Evolutionary conservation across 2,888 invertebrate genomes (phyloP).

Genomic region (Eupithecia subfuscata): DNA sequence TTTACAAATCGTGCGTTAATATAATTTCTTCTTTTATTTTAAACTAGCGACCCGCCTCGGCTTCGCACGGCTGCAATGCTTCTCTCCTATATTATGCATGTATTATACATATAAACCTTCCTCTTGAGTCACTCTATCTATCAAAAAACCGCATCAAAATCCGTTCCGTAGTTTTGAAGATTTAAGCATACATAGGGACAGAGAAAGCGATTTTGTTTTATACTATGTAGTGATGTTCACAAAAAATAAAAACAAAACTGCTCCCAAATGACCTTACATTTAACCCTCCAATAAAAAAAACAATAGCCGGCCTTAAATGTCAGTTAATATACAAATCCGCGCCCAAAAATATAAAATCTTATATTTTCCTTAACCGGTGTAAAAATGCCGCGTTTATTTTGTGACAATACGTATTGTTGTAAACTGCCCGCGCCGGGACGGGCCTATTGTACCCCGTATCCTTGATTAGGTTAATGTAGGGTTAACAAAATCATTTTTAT

Average conservation of each 20-base stretch:
- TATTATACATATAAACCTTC: no score
- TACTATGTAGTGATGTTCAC: no score
- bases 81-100: no score
- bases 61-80: no score
- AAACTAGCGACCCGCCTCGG: no score
- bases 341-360: conserved; percentile 40
- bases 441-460: conserved; percentile 54
- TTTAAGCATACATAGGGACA: no score
- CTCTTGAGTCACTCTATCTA: no score
- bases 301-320: conserved; percentile 20
- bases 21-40: not conserved
- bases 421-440: conserved; percentile 45
- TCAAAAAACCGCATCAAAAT: no score
- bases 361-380: conserved; percentile 38
- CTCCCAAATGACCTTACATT: conserved; percentile 11
- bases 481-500: conserved; percentile 18
- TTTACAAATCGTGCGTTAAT: not conserved
- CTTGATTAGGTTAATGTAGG: conserved; percentile 54
- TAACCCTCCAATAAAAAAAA: conserved; percentile 29
- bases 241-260: conserved; percentile 21
- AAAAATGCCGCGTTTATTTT: conserved; percentile 43
- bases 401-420: conserved; percentile 51
- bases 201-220: no score
- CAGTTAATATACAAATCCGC: conserved; percentile 18
- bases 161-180: no score